Conservation (phyloP, 64 coral and sea anemone genomes). For the Dendrophyllia cribrosa region DNA sequence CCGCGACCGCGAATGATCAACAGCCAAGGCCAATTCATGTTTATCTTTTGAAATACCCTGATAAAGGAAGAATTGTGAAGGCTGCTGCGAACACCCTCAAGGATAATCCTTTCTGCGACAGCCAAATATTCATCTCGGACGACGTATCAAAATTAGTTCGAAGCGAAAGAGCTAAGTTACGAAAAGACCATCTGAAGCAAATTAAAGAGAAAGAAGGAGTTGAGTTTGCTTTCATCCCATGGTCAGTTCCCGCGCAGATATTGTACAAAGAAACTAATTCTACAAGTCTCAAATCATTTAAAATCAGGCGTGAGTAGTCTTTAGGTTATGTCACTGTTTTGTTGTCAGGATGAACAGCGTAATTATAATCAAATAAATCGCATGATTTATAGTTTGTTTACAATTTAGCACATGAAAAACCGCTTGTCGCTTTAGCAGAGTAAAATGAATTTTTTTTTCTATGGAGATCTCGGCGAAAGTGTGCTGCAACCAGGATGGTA, state of each 20-base stretch:
- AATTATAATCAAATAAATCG: neutral
- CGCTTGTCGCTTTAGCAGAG: neutral
- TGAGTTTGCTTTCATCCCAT: neutral
- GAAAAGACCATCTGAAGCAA: neutral
- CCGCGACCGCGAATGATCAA: neutral
- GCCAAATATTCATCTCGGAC: neutral
- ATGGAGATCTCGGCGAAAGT: constrained; percentile 28
- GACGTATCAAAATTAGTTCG: neutral
- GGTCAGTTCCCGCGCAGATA: constrained; percentile 13
- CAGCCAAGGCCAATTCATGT: neutral
- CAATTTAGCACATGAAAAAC: neutral
- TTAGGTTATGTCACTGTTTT: neutral
- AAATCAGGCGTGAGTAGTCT: neutral
- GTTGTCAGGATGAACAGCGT: neutral
- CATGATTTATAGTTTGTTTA: neutral
- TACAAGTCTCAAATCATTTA: constrained; percentile 15
- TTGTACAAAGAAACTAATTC: neutral
- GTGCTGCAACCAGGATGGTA: constrained; percentile 14
- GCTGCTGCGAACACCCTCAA: neutral
- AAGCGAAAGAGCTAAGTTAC: neutral
- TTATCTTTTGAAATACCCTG: neutral
- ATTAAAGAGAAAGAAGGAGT: neutral
- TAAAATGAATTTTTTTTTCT: neutral
- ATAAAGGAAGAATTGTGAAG: neutral
- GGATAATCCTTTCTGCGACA: neutral